phyloP scores from a whole-genome alignment of 2,888 invertebrate species.

The Schrankia costaestrigalis region DNA sequence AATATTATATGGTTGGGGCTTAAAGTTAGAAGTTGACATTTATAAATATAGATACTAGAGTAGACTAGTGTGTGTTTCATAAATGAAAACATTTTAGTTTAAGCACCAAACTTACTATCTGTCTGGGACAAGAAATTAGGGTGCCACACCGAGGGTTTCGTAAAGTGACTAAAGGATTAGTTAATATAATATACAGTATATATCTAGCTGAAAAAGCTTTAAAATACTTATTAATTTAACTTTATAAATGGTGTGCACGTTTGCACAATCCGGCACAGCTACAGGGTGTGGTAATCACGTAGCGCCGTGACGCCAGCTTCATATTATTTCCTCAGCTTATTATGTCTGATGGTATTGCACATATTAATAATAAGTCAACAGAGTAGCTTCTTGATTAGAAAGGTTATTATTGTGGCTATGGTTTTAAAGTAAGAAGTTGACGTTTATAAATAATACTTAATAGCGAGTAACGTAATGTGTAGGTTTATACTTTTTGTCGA shows the following conservation, averaged over 20 bases:
- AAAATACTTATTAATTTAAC: conserved; percentile 3
- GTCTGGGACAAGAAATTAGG: too few relatives aligned
- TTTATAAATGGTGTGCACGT: conserved; percentile 29
- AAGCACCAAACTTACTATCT: too few relatives aligned
- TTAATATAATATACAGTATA: too few relatives aligned
- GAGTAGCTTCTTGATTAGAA: conserved; percentile 17
- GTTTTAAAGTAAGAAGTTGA: background rate
- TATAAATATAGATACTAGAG: background rate
- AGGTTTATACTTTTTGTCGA: too few relatives aligned
- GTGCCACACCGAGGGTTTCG: too few relatives aligned
- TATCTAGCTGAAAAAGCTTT: too few relatives aligned
- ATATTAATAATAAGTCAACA: conserved; percentile 8
- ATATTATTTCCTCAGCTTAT: conserved; percentile 34
- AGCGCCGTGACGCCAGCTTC: conserved; percentile 21
- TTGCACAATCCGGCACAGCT: conserved; percentile 33
- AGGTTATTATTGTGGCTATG: conserved; percentile 4
- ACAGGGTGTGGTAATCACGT: conserved; percentile 23
- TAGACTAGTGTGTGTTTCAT: too few relatives aligned
- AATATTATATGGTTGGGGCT: conserved; percentile 4
- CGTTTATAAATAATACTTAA: background rate
- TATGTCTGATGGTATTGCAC: conserved; percentile 22
- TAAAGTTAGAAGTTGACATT: background rate
- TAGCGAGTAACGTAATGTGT: too few relatives aligned
- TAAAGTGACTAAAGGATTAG: too few relatives aligned
- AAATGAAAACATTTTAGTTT: too few relatives aligned